phyloP scores from a whole-genome alignment of 2,797 vertebrate genomes.

The Alectoris magna region DNA sequence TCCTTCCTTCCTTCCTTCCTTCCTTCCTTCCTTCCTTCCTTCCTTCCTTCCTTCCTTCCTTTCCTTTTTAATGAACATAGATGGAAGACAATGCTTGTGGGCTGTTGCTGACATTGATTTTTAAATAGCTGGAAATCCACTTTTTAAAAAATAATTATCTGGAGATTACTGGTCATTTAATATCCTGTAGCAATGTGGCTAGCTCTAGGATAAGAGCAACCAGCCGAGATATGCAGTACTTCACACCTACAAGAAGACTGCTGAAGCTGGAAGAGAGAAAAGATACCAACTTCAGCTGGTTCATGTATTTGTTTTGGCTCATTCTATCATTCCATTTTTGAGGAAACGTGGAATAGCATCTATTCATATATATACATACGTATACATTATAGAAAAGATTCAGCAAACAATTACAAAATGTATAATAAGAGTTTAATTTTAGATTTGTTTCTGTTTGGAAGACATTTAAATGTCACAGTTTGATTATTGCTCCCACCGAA shows the following conservation, averaged over 20 bases:
- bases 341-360: background rate
- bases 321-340: background rate
- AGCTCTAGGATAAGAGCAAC: background rate
- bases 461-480: background rate
- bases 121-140: background rate
- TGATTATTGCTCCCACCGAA: background rate
- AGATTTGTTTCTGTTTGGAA: background rate
- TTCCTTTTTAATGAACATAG: background rate
- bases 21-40: too few relatives aligned
- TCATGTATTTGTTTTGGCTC: background rate
- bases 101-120: background rate
- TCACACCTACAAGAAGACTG: background rate
- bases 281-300: background rate
- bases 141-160: background rate
- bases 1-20: too few relatives aligned
- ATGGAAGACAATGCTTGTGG: background rate
- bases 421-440: background rate
- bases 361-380: background rate
- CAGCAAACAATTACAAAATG: background rate
- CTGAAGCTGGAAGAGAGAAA: background rate
- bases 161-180: background rate
- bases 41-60: background rate
- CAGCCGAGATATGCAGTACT: background rate
- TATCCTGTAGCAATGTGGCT: background rate
- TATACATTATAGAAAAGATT: background rate